Evolutionary conservation across 1,140 invertebrate genomes (phyloP).

Genomic region (Schlechtendalia chinensis): DNA sequence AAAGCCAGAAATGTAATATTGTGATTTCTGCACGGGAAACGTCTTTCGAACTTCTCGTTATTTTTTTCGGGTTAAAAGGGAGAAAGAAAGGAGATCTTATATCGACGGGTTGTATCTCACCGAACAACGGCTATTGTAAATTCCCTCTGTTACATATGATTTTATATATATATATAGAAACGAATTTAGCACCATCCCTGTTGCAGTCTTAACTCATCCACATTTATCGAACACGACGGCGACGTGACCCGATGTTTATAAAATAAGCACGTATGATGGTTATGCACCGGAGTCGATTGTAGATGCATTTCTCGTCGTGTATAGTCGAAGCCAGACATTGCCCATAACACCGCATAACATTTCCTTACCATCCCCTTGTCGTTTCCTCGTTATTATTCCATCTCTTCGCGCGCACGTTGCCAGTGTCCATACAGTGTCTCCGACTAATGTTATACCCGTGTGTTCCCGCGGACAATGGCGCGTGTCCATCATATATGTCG

Average conservation of each 20-base stretch:
- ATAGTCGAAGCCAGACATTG: not conserved
- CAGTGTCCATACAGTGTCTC: not conserved
- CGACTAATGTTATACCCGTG: not conserved
- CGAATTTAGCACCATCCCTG: not conserved
- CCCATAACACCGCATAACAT: not conserved
- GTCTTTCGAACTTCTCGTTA: too few relatives aligned
- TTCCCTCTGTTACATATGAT: too few relatives aligned
- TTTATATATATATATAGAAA: too few relatives aligned
- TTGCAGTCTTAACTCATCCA: not conserved
- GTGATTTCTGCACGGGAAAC: too few relatives aligned
- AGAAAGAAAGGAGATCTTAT: too few relatives aligned
- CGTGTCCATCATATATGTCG: too few relatives aligned
- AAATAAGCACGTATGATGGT: conserved; percentile 31
- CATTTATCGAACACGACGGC: not conserved
- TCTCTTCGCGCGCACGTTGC: not conserved
- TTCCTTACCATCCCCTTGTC: not conserved
- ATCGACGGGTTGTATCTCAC: too few relatives aligned
- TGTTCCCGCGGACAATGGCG: not conserved
- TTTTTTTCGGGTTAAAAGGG: too few relatives aligned
- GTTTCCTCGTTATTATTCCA: not conserved
- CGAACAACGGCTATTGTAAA: too few relatives aligned
- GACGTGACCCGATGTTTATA: not conserved
- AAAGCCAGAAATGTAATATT: too few relatives aligned
- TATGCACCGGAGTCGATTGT: not conserved
- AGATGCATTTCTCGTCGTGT: conserved; percentile 21